These are phyloP conservation scores for Neomonachus schauinslandi DNA, from an alignment of 2,113 vertebrate species.

Conservation along the genomic window DNA sequence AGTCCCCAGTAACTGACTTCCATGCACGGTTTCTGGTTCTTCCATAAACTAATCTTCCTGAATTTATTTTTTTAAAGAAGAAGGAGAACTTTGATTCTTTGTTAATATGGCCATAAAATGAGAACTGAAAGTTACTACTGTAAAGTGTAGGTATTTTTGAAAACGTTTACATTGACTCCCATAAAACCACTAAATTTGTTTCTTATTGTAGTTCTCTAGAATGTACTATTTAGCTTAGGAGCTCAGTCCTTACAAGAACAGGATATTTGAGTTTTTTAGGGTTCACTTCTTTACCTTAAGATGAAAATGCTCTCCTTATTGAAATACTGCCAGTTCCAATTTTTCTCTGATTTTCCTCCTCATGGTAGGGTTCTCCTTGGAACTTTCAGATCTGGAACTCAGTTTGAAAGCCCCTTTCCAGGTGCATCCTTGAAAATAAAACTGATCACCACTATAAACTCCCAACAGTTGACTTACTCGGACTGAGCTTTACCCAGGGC, in stretches of 20 bases:
- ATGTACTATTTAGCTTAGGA: neutral
- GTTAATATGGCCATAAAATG: neutral
- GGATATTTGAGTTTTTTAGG: neutral
- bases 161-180: neutral
- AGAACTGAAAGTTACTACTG: neutral
- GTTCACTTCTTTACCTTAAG: neutral
- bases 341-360: neutral
- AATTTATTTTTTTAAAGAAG: neutral
- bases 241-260: neutral
- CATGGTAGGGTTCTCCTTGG: neutral
- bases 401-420: neutral
- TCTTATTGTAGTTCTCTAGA: neutral
- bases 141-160: neutral
- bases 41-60: neutral
- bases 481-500: neutral
- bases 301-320: neutral
- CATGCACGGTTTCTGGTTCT: neutral
- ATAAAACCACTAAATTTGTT: neutral
- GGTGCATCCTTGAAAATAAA: neutral
- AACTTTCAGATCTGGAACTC: neutral
- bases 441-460: neutral
- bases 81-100: neutral
- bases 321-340: neutral
- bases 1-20: neutral
- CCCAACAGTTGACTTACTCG: neutral